Evolutionary conservation across 2,113 vertebrate genomes (phyloP), one percentile per base, ranked within the genome.

Genomic region (Pterophyllum scalare): DNA sequence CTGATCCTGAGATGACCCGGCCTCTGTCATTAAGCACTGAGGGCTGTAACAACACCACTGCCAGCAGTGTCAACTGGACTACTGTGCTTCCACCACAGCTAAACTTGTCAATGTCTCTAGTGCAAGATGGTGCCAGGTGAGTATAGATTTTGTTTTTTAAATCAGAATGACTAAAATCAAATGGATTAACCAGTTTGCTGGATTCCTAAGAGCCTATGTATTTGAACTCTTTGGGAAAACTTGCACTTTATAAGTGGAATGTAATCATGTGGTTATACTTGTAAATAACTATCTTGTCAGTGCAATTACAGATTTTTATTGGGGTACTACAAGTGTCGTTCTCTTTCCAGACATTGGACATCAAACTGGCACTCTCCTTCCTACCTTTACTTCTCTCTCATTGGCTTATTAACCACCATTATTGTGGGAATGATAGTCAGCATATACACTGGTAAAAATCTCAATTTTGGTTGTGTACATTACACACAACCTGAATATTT

Each of bases 351-450:
- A 52, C 80, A 94, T 80, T 70, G 92, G 72, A 95, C 95, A 46
- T 10, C 1, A 0, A 43, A 31, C 15, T 97, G 95, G 96, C 97
- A 96, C 91, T 97, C 96, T 28, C 80, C 97, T 65, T 98, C 97
- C 56, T 98, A 97, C 87, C 79, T 97, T 20, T 97, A 97, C 94
- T 96, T 96, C 89, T 95, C 96, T 86, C 94, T 96, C 3, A 54
- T 97, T 88, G 97, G 97, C 65, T 96, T 96, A 5, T 79, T 97
- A 9, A 70, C 81, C 33, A 93, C 94, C 22, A 4, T 98, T 52
- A 11, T 2, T 28, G 95, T 97, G 62, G 97, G 97, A 79, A 43
- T 96, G 52, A 87, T 95, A 33, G 76, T 94, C 84, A 98, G 97
- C 87, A 88, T 97, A 6, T 43, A 95, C 31, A 95, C 97, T 94